Conservation (phyloP, 2,797 vertebrate species). For the Myotis myotis region DNA sequence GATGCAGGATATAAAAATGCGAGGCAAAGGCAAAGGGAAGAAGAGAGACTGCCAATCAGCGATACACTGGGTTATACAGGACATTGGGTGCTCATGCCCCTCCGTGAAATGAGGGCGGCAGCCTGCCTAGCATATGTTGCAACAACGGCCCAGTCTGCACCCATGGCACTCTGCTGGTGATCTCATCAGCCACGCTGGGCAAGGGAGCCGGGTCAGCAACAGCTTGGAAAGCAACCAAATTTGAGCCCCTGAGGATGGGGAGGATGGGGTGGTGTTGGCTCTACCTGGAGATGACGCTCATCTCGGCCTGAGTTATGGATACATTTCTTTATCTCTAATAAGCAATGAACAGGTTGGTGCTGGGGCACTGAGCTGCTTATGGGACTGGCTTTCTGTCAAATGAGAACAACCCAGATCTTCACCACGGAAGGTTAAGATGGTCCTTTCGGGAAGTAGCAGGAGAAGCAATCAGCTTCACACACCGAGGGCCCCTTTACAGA, state of each 20-base stretch:
- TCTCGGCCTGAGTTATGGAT: not conserved
- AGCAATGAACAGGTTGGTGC: not conserved
- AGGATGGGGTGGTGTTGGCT: not conserved
- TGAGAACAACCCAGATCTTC: not conserved
- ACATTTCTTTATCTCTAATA: not conserved
- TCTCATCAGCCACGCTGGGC: conserved; percentile 20
- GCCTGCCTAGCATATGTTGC: not conserved
- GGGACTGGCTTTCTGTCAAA: not conserved
- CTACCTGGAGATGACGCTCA: conserved; percentile 40
- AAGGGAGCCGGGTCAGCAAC: conserved; percentile 34
- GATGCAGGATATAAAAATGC: conserved; percentile 57
- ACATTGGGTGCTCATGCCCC: not conserved
- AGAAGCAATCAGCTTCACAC: not conserved
- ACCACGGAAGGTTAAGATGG: not conserved
- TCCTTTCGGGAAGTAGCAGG: not conserved
- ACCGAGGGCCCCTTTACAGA: not conserved
- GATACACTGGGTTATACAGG: not conserved
- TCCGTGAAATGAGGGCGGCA: not conserved
- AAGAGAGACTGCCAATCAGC: not conserved
- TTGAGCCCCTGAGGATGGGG: conserved; percentile 2
- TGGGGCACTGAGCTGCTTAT: not conserved
- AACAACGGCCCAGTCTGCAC: not conserved
- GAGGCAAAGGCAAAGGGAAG: conserved; percentile 56
- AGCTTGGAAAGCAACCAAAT: conserved; percentile 33
- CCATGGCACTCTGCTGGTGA: not conserved